A percentile compares a stretch with the other conserved stretches of the same genome.
Evolutionary conservation across 2,888 invertebrate genomes (phyloP).

Genomic region (Harmothoe impar): DNA sequence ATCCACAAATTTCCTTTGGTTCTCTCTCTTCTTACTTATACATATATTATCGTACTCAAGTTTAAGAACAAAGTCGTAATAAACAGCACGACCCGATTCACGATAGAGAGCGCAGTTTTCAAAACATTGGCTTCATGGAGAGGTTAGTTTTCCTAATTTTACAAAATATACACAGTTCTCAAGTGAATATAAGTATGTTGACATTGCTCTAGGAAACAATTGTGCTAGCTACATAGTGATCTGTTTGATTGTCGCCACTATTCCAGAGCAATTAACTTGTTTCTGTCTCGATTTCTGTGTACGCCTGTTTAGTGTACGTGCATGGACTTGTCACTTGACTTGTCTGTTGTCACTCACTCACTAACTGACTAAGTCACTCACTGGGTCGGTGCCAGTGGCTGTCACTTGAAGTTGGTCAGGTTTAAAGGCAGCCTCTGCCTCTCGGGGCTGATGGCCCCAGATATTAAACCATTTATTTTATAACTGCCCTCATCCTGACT

Average conservation of each 20-base stretch:
- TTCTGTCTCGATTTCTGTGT: not conserved
- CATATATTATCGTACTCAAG: no score
- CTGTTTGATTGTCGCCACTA: not conserved
- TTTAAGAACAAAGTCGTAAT: no score
- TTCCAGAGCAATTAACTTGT: not conserved
- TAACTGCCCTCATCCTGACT: not conserved
- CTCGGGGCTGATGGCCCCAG: not conserved
- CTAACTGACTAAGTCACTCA: not conserved
- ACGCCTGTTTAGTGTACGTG: not conserved
- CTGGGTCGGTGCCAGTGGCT: not conserved
- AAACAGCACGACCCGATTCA: not conserved
- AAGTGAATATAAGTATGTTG: not conserved
- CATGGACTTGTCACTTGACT: slow-evolving; percentile 14
- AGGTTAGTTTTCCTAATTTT: not conserved
- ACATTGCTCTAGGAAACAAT: not conserved
- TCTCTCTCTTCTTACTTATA: no score
- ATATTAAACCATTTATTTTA: not conserved
- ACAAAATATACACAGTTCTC: not conserved
- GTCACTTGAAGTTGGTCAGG: not conserved
- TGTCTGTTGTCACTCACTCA: not conserved
- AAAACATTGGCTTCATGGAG: slow-evolving; percentile 47
- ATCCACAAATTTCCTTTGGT: no score
- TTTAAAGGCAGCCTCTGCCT: not conserved
- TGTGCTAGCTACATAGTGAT: not conserved
- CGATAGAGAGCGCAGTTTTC: slow-evolving; percentile 55